These are phyloP conservation scores for Incurvaria masculella DNA, from an alignment of 2,888 invertebrate species.

Conservation along the genomic window DNA sequence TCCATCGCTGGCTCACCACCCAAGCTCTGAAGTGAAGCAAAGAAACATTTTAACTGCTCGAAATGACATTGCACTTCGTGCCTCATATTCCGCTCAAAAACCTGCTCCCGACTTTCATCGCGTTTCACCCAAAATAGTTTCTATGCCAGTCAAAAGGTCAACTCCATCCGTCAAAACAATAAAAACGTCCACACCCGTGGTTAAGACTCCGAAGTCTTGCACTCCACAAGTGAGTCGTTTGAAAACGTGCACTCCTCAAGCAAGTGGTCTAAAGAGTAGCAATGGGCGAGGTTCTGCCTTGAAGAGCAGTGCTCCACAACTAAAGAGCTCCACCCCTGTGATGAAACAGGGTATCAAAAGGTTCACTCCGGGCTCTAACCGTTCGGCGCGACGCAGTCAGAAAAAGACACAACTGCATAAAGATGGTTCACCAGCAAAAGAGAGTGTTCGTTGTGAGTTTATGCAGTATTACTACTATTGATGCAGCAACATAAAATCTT, in stretches of 20 bases:
- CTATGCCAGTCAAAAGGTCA: neutral
- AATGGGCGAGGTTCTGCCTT: too few relatives aligned
- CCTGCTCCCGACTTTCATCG: neutral
- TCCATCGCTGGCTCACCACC: conserved; percentile 14
- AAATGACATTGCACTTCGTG: conserved; percentile 20
- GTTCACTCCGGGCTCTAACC: conserved; percentile 36
- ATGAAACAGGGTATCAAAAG: conserved; percentile 40
- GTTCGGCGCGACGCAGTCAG: conserved; percentile 27
- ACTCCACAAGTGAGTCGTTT: conserved; percentile 29
- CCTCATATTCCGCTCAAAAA: neutral
- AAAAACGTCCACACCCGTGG: conserved; percentile 32
- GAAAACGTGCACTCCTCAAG: too few relatives aligned
- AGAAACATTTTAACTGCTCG: conserved; percentile 26
- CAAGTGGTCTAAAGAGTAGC: too few relatives aligned
- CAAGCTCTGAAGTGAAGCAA: conserved; percentile 26
- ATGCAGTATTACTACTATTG: conserved; percentile 18
- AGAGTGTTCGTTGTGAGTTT: conserved; percentile 39
- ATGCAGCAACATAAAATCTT: neutral
- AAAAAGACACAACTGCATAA: conserved; percentile 28
- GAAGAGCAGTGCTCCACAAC: conserved; percentile 26
- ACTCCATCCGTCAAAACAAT: conserved; percentile 17
- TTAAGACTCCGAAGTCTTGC: conserved; percentile 23
- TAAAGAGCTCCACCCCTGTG: conserved; percentile 34
- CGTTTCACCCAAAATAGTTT: neutral
- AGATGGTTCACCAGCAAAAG: conserved; percentile 27